Evolutionary conservation across 2,113 vertebrate species (phyloP).

Genomic region (crab-eating macaque (Macaca fascicularis)): DNA sequence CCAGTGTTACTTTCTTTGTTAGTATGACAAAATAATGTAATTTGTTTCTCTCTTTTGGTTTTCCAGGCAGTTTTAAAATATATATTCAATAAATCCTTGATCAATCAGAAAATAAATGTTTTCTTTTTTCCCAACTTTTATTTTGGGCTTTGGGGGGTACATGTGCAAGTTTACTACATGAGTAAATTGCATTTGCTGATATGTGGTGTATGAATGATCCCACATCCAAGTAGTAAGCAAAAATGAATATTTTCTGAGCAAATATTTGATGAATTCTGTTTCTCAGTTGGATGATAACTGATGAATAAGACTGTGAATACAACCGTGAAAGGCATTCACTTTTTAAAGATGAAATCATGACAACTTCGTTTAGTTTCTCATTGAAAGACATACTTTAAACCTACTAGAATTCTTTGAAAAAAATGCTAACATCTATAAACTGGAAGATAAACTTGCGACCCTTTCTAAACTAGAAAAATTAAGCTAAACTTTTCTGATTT

Average conservation of each 20-base stretch:
- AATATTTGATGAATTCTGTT: slow-evolving; percentile 18
- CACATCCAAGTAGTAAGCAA: too few relatives aligned
- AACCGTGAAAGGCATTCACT: not conserved
- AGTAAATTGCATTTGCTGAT: too few relatives aligned
- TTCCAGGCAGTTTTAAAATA: slow-evolving; percentile 19
- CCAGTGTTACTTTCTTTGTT: not conserved
- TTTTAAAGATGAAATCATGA: slow-evolving; percentile 38
- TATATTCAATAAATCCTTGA: slow-evolving; percentile 17
- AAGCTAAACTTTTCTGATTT: not conserved
- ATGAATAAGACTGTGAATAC: not conserved
- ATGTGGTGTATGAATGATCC: too few relatives aligned
- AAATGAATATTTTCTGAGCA: slow-evolving; percentile 19
- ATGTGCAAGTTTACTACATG: too few relatives aligned
- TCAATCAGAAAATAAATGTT: not conserved
- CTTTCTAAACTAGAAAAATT: slow-evolving; percentile 40
- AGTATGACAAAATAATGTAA: not conserved
- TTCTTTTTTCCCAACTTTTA: not conserved
- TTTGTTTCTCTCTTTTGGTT: slow-evolving; percentile 6
- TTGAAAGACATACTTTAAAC: slow-evolving; percentile 21
- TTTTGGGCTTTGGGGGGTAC: too few relatives aligned
- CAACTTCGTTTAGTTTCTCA: slow-evolving; percentile 17
- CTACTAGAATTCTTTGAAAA: not conserved
- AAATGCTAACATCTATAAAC: not conserved
- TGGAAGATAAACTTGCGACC: slow-evolving; percentile 8
- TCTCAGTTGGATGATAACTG: not conserved